Evolutionary conservation across 2,113 vertebrate genomes (phyloP).

Genomic region (Panthera uncia): DNA sequence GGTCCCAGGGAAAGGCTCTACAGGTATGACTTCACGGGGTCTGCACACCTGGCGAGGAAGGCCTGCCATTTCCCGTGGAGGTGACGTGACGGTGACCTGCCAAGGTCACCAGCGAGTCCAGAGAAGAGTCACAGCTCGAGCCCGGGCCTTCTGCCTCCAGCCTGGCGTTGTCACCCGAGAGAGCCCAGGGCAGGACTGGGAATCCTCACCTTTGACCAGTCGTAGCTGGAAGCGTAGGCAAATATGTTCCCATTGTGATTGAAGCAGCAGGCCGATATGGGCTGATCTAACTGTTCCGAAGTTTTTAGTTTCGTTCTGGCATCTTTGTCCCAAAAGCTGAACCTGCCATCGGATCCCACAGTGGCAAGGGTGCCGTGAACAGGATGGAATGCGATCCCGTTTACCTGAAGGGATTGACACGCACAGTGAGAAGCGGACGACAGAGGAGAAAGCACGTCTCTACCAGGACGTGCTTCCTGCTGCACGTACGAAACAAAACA

Average conservation of each 20-base stretch:
- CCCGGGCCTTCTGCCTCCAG: neutral
- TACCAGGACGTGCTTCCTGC: accelerated
- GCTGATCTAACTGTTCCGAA: constrained; percentile 97
- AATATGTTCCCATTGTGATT: constrained; percentile 99
- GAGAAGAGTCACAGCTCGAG: neutral
- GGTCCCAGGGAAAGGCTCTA: neutral
- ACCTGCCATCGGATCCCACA: constrained; percentile 97
- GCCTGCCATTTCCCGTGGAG: too few relatives aligned
- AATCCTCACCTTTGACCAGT: constrained; percentile 96
- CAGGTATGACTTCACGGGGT: neutral
- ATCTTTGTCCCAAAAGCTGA: constrained; percentile 99
- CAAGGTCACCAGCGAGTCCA: neutral
- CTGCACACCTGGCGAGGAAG: neutral
- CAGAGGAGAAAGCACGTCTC: accelerated
- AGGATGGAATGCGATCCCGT: constrained; percentile 98
- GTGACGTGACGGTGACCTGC: neutral
- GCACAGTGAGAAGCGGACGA: neutral
- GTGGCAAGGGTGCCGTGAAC: constrained; percentile 97
- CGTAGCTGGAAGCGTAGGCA: constrained; percentile 97
- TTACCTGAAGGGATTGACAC: constrained; percentile 86
- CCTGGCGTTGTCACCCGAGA: accelerated
- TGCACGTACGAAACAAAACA: accelerated
- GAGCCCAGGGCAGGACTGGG: accelerated
- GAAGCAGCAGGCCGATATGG: constrained; percentile 97
- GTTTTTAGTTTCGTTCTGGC: constrained; percentile 99